Base-by-base conservation (phyloP, 92 coral and sea anemone genomes). In the Desmophyllum pertusum region DNA sequence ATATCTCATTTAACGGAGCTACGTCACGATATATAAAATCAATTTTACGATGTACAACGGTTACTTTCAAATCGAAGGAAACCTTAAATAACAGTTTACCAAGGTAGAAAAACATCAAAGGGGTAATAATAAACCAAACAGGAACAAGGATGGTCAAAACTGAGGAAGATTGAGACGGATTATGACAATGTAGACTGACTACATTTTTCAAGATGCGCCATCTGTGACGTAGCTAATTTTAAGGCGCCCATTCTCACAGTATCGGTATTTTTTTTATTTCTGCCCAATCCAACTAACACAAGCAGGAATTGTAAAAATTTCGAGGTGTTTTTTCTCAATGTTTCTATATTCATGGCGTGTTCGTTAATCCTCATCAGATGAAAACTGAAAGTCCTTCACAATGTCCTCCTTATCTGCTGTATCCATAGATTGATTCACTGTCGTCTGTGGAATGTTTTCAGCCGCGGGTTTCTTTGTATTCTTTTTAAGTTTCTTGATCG, bases 311-410 rank as follows among this genome's bases (percentile, higher is more conserved):
- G 67, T 4, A 25, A 27, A n/a, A 62, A 62, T 62, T 48, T 14
- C 18, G 53, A 48, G 18, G 36, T 6, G 3, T 62, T 25, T 3
- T 61, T 66, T 18, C 71, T 66, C 41, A 33, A 5, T 18, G 71
- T 5, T 25, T 36, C 42, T 66, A 1, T 64, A 14, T 18, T 33
- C 30, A 23, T 23, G 63, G 41, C 21, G 21, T 14, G 13, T 30
- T 86, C 73, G 73, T 25, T 78, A 84, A 45, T 96, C 98, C 61
- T 96, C 98, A 61, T 88, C 93, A 3, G 97, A 94, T 4, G 98
- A 96, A 65, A 96, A 92, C 41, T 81, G 93, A 62, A 96, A 92
- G 87, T 94, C 98, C 71, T 92, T 88, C 35, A 96, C 98, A 55
- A 96, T 89, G 62, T 96, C 98, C 42, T 92, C 98, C 57, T 27